Evolutionary conservation across 2,113 vertebrate genomes (phyloP), one percentile per base, ranked within the genome.

Genomic region (Neogale vison): DNA sequence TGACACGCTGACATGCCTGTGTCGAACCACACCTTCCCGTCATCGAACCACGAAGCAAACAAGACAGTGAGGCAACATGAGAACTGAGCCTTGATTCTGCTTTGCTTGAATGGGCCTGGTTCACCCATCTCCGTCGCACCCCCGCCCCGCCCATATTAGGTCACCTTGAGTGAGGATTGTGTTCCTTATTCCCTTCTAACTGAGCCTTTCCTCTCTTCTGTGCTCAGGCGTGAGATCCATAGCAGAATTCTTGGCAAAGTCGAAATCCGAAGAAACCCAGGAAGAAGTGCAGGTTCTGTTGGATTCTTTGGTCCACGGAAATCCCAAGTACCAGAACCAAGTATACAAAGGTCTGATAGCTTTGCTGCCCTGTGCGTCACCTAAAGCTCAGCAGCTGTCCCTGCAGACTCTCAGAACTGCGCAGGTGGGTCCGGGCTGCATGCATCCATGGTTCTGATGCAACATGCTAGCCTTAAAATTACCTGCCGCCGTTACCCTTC

Each of bases 291-390:
- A 98, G 80, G 39, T 97, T 95, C 97, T 99, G 79, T 80, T 99
- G 96, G 98, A 99, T 76, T 98, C 99, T 31, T 94, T 99, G 96
- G 98, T 99, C 69, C 98, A 89, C 0, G 99, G 99, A 77, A 99
- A 99, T 79, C 99, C 99, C 87, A 99, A 98, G 97, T 99, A 99
- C 97, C 98, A 99, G 96, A 98, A 98, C 59, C 99, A 99, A 84
- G 99, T 99, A 23, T 99, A 99, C 96, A 99, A 99, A 98, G 97
- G 98, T 24, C 98, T 99, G 1, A 76, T 99, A 24, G 98, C 98
- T 1, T 89, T 99, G 81, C 96, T 99, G 97, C 94, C 98, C 1
- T 98, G 98, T 23, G 45, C 67, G 0, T 99, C 97, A n/a, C 98
- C 99, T 0, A 98, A 95, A 63, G 98, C 98, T 76, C 99, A 99